A percentile compares a stretch with the other conserved stretches of the same genome.
phyloP scores from a whole-genome alignment of 2,113 vertebrate genomes.

The Cottus gobio region DNA sequence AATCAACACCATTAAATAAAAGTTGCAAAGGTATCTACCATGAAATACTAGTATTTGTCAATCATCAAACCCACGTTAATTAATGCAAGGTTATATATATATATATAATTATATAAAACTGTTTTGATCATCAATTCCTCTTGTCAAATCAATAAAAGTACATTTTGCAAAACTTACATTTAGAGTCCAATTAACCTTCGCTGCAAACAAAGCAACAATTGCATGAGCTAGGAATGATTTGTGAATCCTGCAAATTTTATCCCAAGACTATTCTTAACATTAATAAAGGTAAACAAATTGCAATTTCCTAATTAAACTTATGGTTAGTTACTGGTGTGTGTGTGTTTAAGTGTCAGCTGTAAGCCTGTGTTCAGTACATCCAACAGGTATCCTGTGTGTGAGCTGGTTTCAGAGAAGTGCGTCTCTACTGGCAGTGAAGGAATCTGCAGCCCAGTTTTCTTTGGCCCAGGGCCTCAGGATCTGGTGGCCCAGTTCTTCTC shows the following conservation, averaged over 20 bases:
- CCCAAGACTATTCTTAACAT: background rate
- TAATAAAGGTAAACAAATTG: background rate
- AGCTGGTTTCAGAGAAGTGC: slow-evolving; percentile 31
- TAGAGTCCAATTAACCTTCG: too few relatives aligned
- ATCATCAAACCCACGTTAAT: background rate
- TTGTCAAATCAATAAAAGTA: too few relatives aligned
- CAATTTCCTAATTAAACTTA: background rate
- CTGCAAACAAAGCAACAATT: background rate
- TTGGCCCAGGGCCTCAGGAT: slow-evolving; percentile 41
- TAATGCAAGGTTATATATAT: background rate
- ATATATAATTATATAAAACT: too few relatives aligned
- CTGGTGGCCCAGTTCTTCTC: slow-evolving; percentile 48
- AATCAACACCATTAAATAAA: background rate
- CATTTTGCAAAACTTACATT: too few relatives aligned
- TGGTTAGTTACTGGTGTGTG: background rate
- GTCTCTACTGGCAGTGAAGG: slow-evolving; percentile 14
- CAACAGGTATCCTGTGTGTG: background rate
- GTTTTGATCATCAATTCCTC: too few relatives aligned
- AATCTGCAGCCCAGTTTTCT: slow-evolving; percentile 36
- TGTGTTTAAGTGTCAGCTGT: background rate
- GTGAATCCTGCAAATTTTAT: background rate
- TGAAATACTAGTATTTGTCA: background rate
- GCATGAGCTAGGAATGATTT: background rate
- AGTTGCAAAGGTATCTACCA: background rate
- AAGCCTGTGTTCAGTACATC: background rate